A percentile compares a stretch with the other conserved stretches of the same genome.
Conservation (phyloP, 2,888 invertebrate species). For the Eurois occulta region DNA sequence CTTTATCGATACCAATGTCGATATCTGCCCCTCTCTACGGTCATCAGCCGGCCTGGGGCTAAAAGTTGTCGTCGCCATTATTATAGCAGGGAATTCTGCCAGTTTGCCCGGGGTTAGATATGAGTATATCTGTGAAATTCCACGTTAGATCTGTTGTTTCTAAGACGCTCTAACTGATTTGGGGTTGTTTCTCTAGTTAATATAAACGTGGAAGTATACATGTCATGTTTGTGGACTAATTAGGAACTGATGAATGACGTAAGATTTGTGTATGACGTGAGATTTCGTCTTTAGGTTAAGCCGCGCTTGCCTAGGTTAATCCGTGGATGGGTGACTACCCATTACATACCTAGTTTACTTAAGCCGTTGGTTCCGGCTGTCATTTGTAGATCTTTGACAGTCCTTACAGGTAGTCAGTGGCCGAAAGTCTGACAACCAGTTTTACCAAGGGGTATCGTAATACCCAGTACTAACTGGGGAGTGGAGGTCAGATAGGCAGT, state of each 20-base stretch:
- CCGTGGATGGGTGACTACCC: too few species aligned
- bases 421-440: too few species aligned
- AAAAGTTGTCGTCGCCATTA: conserved; percentile 58
- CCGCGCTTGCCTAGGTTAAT: too few species aligned
- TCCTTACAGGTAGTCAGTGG: too few species aligned
- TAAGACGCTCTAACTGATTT: conserved; percentile 2
- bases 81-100: conserved; percentile 39
- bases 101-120: conserved; percentile 27
- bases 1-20: conserved; percentile 55
- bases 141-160: conserved; percentile 26
- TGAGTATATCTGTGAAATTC: conserved; percentile 28
- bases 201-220: not conserved
- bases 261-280: too few species aligned
- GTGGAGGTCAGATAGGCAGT: too few species aligned
- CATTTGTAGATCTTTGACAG: too few species aligned
- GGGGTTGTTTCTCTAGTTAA: not conserved
- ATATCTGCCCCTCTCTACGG: conserved; percentile 49
- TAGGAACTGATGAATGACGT: not conserved
- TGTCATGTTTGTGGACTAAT: not conserved
- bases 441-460: too few species aligned
- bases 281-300: too few species aligned
- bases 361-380: too few species aligned
- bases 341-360: too few species aligned
- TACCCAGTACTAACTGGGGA: too few species aligned
- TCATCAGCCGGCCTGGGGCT: conserved; percentile 61